Conservation (phyloP, 1,140 invertebrate species). For the Conus betulinus region DNA sequence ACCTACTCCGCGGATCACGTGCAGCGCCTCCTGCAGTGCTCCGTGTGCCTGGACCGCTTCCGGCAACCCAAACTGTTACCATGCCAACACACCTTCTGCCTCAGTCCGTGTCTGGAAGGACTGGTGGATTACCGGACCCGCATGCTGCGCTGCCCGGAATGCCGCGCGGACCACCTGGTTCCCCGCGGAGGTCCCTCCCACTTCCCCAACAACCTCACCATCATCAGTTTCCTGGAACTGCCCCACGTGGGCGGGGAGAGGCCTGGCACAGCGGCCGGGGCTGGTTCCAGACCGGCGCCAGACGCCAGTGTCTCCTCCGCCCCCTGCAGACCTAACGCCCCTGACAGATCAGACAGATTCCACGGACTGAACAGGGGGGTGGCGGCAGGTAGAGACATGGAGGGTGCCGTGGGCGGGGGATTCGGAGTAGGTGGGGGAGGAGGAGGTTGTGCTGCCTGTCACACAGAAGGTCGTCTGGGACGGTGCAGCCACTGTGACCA, state of each 20-base stretch:
- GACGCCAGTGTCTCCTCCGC: neutral
- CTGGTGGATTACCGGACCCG: constrained; percentile 67
- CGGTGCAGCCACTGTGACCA: constrained; percentile 95
- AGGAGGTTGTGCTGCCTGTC: constrained; percentile 80
- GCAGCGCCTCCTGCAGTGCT: constrained; percentile 97
- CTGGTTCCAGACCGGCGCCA: neutral
- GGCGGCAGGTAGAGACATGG: neutral
- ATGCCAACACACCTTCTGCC: constrained; percentile 99
- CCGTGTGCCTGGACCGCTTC: constrained; percentile 97
- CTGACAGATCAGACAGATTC: neutral
- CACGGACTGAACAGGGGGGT: neutral
- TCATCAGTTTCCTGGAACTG: constrained; percentile 68
- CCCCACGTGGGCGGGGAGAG: constrained; percentile 88
- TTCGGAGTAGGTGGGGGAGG: constrained; percentile 28
- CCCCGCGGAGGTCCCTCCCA: constrained; percentile 77
- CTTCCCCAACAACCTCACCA: constrained; percentile 68
- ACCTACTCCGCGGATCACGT: constrained; percentile 80
- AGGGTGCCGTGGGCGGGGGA: constrained; percentile 18
- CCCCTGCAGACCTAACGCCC: neutral
- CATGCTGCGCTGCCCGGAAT: constrained; percentile 98
- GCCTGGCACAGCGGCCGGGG: constrained; percentile 77
- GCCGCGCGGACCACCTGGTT: constrained; percentile 96
- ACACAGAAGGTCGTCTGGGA: constrained; percentile 93
- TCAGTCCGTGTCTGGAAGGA: constrained; percentile 83
- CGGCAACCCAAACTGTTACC: constrained; percentile 97